Conservation (phyloP, 35 echinoderm and acorn worm species). For the Strongylocentrotus purpuratus region DNA sequence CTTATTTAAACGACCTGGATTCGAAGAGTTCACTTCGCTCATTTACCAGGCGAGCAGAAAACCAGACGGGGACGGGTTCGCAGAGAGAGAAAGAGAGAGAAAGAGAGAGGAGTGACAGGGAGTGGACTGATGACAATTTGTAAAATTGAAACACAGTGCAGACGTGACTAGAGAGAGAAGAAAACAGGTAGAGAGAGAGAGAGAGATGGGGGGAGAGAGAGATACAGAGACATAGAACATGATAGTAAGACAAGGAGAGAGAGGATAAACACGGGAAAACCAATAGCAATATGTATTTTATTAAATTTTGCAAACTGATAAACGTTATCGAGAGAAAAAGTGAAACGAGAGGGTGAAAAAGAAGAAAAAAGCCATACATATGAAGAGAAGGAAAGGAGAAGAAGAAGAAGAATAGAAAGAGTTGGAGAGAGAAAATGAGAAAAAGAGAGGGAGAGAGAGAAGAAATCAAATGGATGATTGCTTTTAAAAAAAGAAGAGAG, state of each 20-base stretch:
- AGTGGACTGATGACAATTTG: background rate
- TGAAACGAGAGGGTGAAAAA: background rate
- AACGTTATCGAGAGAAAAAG: background rate
- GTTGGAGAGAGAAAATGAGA: no score
- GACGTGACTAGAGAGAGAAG: background rate
- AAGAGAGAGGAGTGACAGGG: background rate
- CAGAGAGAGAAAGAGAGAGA: no score
- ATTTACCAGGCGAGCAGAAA: background rate
- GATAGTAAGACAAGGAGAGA: background rate
- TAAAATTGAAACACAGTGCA: background rate
- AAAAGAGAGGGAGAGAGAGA: no score
- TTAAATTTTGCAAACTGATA: no score
- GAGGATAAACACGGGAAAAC: no score
- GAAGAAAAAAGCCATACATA: background rate
- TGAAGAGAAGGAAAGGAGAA: background rate
- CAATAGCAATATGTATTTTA: no score
- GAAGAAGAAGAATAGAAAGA: background rate
- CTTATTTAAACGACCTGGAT: background rate
- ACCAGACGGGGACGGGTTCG: background rate
- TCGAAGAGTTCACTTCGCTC: background rate
- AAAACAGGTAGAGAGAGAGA: background rate
- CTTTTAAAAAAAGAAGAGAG: no score
- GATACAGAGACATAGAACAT: background rate
- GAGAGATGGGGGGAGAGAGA: background rate
- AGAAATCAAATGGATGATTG: no score